Evolutionary conservation across 2,888 invertebrate species (phyloP).

Genomic region (Embidobia sp.): DNA sequence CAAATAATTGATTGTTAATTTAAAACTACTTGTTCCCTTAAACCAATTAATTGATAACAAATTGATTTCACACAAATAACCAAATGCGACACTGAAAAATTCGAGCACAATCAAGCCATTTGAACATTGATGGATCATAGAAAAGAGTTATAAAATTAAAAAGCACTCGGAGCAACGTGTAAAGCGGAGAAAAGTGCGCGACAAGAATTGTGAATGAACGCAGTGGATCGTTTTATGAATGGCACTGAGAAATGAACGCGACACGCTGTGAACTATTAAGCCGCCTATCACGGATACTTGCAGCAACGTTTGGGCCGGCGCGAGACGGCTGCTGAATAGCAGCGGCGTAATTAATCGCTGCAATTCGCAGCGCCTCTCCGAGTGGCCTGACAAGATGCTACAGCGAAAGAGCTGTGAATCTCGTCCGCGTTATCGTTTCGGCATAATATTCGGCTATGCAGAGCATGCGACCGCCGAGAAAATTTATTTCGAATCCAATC

Average conservation of each 20-base stretch:
- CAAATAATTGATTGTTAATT: too few relatives aligned
- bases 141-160: too few relatives aligned
- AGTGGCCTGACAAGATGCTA: constrained; percentile 44
- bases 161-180: too few relatives aligned
- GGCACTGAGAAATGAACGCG: constrained; percentile 13
- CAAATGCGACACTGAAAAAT: too few relatives aligned
- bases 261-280: constrained; percentile 24
- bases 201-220: constrained; percentile 26
- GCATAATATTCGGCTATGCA: constrained; percentile 38
- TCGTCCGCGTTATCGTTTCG: constrained; percentile 37
- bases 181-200: too few relatives aligned
- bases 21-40: too few relatives aligned
- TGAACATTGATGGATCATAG: too few relatives aligned
- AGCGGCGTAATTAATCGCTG: constrained; percentile 47
- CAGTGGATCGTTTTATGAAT: constrained; percentile 5
- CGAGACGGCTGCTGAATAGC: constrained; percentile 27
- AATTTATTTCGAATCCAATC: constrained; percentile 48
- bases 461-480: constrained; percentile 13
- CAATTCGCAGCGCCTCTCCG: constrained; percentile 24
- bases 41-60: too few relatives aligned
- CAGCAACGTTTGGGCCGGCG: constrained; percentile 20
- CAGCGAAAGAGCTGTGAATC: constrained; percentile 48
- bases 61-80: too few relatives aligned
- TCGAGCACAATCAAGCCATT: too few relatives aligned
- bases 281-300: constrained; percentile 17